Evolutionary conservation across 2,888 invertebrate species (phyloP).

Genomic region (Drosophila birchii): DNA sequence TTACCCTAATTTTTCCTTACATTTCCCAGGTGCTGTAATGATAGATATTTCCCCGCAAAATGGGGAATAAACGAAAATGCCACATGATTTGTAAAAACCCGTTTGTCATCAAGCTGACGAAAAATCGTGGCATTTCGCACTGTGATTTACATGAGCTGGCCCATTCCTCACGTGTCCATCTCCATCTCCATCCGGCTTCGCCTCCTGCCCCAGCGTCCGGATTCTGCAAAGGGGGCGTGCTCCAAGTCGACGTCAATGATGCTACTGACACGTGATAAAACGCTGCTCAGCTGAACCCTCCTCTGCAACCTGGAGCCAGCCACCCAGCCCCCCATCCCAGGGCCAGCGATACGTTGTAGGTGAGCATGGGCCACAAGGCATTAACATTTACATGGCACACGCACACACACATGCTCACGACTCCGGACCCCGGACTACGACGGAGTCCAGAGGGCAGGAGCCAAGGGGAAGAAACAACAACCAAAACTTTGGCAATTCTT

Average conservation of each 20-base stretch:
- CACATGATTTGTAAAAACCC: constrained; percentile 41
- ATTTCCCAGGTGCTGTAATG: constrained; percentile 9
- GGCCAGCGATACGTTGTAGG: constrained; percentile 57
- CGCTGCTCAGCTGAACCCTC: constrained; percentile 61
- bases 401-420: constrained; percentile 42
- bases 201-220: constrained; percentile 2
- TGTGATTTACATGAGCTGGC: constrained; percentile 53
- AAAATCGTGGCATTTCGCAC: constrained; percentile 47
- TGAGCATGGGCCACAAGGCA: constrained; percentile 72
- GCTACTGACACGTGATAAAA: constrained; percentile 79
- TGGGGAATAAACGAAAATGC: constrained; percentile 22
- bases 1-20: neutral
- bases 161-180: constrained; percentile 55
- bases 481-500: constrained; percentile 75
- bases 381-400: constrained; percentile 79
- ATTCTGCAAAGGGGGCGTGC: constrained; percentile 29
- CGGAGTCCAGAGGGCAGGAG: constrained; percentile 20
- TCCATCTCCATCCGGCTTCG: constrained; percentile 27
- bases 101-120: constrained; percentile 43
- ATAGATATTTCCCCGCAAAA: constrained; percentile 2
- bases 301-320: constrained; percentile 16
- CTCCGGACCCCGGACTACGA: constrained; percentile 34
- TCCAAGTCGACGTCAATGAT: constrained; percentile 68
- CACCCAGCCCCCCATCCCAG: constrained; percentile 5
- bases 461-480: constrained; percentile 60